Percentiles rank a stretch among this genome's conserved stretches.
Conservation (phyloP, 2,888 invertebrate genomes). For the Lithophane socia region DNA sequence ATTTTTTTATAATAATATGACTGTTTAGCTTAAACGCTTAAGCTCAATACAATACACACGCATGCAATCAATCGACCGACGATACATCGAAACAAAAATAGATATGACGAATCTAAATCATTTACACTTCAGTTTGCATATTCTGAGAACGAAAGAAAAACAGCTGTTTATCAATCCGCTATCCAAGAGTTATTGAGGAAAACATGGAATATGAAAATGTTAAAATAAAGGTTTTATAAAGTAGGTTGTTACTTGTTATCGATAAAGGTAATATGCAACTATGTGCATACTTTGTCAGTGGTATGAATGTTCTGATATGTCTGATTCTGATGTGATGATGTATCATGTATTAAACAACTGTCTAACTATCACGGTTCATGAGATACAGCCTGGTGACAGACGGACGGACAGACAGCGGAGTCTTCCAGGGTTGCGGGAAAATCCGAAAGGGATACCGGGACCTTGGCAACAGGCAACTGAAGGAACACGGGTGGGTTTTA, state of each 20-base stretch:
- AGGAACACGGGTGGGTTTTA: no score
- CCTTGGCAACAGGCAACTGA: no score
- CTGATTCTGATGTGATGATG: no score
- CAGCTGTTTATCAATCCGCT: constrained; percentile 45
- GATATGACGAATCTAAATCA: constrained; percentile 51
- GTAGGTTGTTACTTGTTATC: neutral
- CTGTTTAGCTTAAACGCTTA: no score
- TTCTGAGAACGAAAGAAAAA: constrained; percentile 42
- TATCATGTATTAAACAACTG: no score
- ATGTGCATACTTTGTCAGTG: constrained; percentile 5
- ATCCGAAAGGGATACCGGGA: no score
- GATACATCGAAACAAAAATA: constrained; percentile 36
- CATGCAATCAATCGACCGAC: constrained; percentile 3
- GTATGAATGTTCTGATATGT: constrained; percentile 5
- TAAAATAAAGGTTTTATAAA: neutral
- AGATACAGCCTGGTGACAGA: no score
- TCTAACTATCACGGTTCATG: no score
- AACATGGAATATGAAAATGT: constrained; percentile 24
- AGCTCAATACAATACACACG: neutral
- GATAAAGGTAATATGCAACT: constrained; percentile 18
- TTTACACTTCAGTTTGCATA: constrained; percentile 24
- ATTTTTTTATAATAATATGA: no score
- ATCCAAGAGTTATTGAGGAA: constrained; percentile 39
- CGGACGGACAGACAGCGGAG: no score
- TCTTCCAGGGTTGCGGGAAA: no score